Evolutionary conservation across 2,113 vertebrate genomes (phyloP), one percentile per base, ranked within the genome.

Genomic region (Hippolais icterina): DNA sequence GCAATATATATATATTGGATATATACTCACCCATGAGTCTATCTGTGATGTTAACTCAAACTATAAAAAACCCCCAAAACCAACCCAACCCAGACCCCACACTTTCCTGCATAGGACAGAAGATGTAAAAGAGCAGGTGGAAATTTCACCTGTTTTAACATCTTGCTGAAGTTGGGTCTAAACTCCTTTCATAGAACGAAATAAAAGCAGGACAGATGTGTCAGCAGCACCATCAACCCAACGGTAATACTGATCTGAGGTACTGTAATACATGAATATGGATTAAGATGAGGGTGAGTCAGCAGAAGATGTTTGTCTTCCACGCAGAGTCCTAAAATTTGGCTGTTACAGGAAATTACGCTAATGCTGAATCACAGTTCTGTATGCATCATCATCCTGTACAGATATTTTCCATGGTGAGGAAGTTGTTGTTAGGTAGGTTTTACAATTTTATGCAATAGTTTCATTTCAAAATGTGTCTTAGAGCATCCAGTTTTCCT

Each of bases 281-380:
- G 22, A 83, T 68, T 35, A 94, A 89, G 77, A 83, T 9, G 22
- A 83, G 49, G 49, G 41, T 70, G 87, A 96, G 35, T 83, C 71
- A 96, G 77, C 63, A 96, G 65, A 89, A 87, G 42, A 78, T 53
- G 31, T 86, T 95, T 87, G 33, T 66, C 44, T 88, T 77, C 33
- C 66, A 56, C 41, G 24, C 20, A 52, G 16, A 47, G 27, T 75
- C 68, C 47, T 63, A 83, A 88, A 92, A 74, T 91, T 50, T 86
- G 70, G 29, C 72, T 87, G 8, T 83, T 87, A 63, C 79, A 93
- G 93, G 90, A 94, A 78, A 88, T 94, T 61, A 59, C 78, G 86
- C 18, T 94, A 86, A 65, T 86, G 86, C 27, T 81, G 59, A 86
- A 81, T 94, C 64, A 92, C 49, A 75, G 31, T 60, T 94, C 57